A percentile compares a stretch with the other conserved stretches of the same genome.
These are phyloP conservation scores for Echiichthys vipera DNA, from an alignment of 2,797 vertebrate species.

Conservation along the genomic window DNA sequence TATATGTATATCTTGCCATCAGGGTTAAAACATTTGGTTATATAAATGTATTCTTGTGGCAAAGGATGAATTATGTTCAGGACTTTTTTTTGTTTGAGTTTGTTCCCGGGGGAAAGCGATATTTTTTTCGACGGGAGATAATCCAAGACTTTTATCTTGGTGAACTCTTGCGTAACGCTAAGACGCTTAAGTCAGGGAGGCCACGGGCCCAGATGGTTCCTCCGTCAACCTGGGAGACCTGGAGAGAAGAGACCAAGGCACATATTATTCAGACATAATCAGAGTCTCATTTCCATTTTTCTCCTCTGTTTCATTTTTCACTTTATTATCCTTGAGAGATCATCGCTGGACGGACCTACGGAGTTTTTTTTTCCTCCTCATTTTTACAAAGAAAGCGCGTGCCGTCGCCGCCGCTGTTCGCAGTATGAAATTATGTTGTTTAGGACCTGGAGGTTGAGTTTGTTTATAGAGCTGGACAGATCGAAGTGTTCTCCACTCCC, in stretches of 20 bases:
- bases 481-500: conserved; percentile 49
- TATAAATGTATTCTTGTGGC: conserved; percentile 79
- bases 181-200: conserved; percentile 80
- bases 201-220: conserved; percentile 72
- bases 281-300: conserved; percentile 20
- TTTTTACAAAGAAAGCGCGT: conserved; percentile 15
- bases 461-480: conserved; percentile 73
- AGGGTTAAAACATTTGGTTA: conserved; percentile 85
- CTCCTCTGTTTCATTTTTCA: conserved; percentile 10
- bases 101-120: conserved; percentile 76
- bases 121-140: conserved; percentile 71
- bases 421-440: conserved; percentile 32
- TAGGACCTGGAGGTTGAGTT: conserved; percentile 55
- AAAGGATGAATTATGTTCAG: conserved; percentile 66
- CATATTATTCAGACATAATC: conserved; percentile 53
- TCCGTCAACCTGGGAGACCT: conserved; percentile 66
- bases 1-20: conserved; percentile 87
- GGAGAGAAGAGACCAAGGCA: conserved; percentile 68
- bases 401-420: conserved; percentile 7
- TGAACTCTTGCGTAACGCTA: conserved; percentile 75
- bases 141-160: conserved; percentile 82
- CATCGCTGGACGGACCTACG: conserved; percentile 21
- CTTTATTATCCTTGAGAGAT: conserved; percentile 11
- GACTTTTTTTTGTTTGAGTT: conserved; percentile 71
- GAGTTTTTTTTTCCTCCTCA: conserved; percentile 19